These are phyloP conservation scores for Leuctra nigra DNA, from an alignment of 2,888 invertebrate genomes.

Conservation along the genomic window DNA sequence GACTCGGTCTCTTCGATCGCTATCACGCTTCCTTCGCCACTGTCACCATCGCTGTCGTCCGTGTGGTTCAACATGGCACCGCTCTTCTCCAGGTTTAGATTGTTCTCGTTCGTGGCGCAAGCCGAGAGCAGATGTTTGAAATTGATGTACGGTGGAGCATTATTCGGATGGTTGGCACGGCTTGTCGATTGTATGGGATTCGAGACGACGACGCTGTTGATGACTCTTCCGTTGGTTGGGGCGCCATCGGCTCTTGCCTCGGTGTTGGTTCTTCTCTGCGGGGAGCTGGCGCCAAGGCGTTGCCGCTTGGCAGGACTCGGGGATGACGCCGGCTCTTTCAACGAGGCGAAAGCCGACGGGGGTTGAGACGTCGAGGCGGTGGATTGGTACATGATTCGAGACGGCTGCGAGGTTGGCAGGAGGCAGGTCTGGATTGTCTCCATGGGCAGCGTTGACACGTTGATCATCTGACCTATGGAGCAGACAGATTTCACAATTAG, in stretches of 20 bases:
- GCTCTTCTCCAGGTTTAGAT: slow-evolving; percentile 9
- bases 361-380: neutral
- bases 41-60: neutral
- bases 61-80: neutral
- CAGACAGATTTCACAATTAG: too few species aligned
- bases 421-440: neutral
- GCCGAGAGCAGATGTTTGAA: slow-evolving; percentile 4
- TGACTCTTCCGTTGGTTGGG: neutral
- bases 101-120: neutral
- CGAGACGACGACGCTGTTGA: neutral
- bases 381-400: neutral
- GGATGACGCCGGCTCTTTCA: neutral
- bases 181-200: neutral
- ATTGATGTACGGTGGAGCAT: neutral
- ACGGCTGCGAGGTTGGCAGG: neutral
- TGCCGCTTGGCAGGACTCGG: neutral
- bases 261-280: neutral
- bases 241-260: neutral
- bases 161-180: neutral
- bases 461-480: neutral
- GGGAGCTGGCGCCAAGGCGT: neutral
- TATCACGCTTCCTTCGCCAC: neutral
- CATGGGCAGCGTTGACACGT: neutral
- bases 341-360: neutral
- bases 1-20: neutral